phyloP scores from a whole-genome alignment of 2,113 vertebrate genomes.

The Oncorhynchus keta region DNA sequence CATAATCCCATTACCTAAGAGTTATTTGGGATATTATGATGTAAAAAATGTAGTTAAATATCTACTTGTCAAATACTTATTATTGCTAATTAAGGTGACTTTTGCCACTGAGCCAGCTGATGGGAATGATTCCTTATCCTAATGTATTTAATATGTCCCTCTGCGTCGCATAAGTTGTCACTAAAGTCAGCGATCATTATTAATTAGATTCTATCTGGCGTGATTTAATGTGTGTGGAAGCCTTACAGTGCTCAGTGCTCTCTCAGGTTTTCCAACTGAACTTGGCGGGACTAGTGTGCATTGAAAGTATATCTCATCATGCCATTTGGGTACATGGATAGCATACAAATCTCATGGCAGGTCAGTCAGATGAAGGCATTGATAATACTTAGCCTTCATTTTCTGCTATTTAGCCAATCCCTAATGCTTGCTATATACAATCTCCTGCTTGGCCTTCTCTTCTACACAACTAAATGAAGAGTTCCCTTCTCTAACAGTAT shows the following conservation, averaged over 20 bases:
- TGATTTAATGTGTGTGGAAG: conserved; percentile 43
- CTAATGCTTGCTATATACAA: too few relatives aligned
- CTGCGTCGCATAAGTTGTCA: conserved; percentile 61
- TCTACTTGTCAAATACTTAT: too few relatives aligned
- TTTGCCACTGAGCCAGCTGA: conserved; percentile 42
- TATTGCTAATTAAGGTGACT: conserved; percentile 40
- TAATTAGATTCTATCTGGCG: conserved; percentile 56
- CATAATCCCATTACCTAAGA: too few relatives aligned
- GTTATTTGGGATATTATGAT: too few relatives aligned
- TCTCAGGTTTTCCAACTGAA: neutral
- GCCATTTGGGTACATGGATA: too few relatives aligned
- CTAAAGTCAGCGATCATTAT: conserved; percentile 53
- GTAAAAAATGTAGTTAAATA: too few relatives aligned
- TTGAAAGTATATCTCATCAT: too few relatives aligned
- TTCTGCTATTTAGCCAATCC: neutral
- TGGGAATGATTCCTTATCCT: conserved; percentile 30
- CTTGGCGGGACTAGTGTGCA: neutral
- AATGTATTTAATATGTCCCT: conserved; percentile 16
- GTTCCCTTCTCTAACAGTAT: too few relatives aligned
- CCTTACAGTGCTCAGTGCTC: conserved; percentile 39
- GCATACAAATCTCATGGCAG: too few relatives aligned
- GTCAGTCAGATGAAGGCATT: conserved; percentile 4
- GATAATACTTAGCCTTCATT: conserved; percentile 5
- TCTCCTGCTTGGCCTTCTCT: too few relatives aligned
- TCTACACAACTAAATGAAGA: too few relatives aligned